phyloP scores from a whole-genome alignment of 2,888 invertebrate species.

The Athetis lepigone region DNA sequence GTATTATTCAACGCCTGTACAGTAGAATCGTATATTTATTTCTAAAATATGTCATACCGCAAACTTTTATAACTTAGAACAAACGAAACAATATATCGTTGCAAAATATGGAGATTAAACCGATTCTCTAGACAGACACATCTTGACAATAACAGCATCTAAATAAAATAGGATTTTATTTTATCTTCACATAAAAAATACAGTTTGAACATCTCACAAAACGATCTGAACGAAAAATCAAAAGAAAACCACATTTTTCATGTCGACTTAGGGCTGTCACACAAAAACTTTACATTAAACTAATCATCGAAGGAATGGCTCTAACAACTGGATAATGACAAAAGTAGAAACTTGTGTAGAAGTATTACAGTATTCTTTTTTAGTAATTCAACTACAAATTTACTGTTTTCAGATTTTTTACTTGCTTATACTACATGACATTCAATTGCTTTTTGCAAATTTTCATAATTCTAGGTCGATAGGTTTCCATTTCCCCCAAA shows the following conservation, averaged over 20 bases:
- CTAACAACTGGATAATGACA: background rate
- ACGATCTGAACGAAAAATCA: conserved; percentile 38
- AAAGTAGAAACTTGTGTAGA: too few relatives aligned
- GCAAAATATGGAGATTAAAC: conserved; percentile 25
- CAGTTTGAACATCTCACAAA: conserved; percentile 27
- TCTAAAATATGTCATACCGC: too few relatives aligned
- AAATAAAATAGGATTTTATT: conserved; percentile 29
- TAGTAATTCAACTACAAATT: too few relatives aligned
- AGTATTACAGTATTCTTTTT: too few relatives aligned
- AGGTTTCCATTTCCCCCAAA: too few relatives aligned
- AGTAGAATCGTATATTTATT: too few relatives aligned
- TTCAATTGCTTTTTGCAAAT: too few relatives aligned
- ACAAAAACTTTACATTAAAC: conserved; percentile 2
- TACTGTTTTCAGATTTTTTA: too few relatives aligned
- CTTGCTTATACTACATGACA: too few relatives aligned
- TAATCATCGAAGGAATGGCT: background rate
- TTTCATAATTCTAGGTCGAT: too few relatives aligned
- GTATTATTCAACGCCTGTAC: too few relatives aligned
- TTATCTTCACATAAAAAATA: conserved; percentile 30
- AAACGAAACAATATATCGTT: background rate
- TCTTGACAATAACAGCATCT: conserved; percentile 17
- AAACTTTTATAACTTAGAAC: background rate
- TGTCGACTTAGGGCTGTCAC: conserved; percentile 20
- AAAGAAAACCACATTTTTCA: conserved; percentile 40
- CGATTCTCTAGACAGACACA: conserved; percentile 9